These are phyloP conservation scores for Gerris lacustris DNA, from an alignment of 2,888 invertebrate genomes.

Conservation along the genomic window DNA sequence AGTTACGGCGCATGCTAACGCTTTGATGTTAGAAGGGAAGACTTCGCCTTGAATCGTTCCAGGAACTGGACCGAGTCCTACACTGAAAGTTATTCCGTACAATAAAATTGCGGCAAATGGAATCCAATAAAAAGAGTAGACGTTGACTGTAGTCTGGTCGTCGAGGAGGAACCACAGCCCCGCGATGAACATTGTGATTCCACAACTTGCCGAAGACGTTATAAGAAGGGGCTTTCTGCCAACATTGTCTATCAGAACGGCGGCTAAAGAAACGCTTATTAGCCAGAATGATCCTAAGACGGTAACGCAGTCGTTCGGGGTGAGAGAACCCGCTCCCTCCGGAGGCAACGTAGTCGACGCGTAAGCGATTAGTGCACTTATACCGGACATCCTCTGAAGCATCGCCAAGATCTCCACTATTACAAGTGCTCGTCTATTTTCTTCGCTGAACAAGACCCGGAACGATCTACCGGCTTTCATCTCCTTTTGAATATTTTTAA, in stretches of 20 bases:
- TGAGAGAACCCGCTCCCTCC: slow-evolving; percentile 15
- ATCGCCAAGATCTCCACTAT: slow-evolving; percentile 22
- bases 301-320: slow-evolving; percentile 23
- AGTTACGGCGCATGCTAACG: slow-evolving; percentile 45
- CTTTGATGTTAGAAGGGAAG: slow-evolving; percentile 51
- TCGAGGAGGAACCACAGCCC: slow-evolving; percentile 23
- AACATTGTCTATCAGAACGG: slow-evolving; percentile 23
- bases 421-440: slow-evolving; percentile 22
- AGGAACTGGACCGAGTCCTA: slow-evolving; percentile 48
- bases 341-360: too few species aligned
- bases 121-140: slow-evolving; percentile 39
- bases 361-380: slow-evolving; percentile 22
- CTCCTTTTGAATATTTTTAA: too few species aligned
- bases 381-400: slow-evolving; percentile 25
- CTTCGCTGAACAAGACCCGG: too few species aligned
- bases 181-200: slow-evolving; percentile 16
- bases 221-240: slow-evolving; percentile 27
- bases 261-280: slow-evolving; percentile 22
- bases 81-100: slow-evolving; percentile 47
- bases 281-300: slow-evolving; percentile 23
- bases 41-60: slow-evolving; percentile 52
- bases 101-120: slow-evolving; percentile 42
- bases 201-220: slow-evolving; percentile 20
- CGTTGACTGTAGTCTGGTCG: slow-evolving; percentile 25
- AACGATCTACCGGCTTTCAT: too few species aligned